Percentiles rank a stretch among this genome's conserved stretches.
Conservation (phyloP, 1,140 invertebrate genomes). For the Pseudomyrmex flavicornis region DNA sequence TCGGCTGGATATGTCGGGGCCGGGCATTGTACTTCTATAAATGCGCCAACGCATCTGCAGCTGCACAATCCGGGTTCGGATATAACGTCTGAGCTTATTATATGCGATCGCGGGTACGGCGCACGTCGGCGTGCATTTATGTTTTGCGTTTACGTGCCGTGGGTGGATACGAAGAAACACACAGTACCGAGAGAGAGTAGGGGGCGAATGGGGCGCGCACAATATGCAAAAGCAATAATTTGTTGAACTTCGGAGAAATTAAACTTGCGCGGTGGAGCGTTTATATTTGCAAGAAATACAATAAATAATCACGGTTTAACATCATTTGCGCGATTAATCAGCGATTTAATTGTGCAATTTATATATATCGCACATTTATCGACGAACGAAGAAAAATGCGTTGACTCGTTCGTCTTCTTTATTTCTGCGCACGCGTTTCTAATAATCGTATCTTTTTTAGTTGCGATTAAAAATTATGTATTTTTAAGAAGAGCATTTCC, state of each 20-base stretch:
- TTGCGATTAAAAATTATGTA: not conserved
- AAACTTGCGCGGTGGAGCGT: not conserved
- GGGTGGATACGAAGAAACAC: slow-evolving; percentile 52
- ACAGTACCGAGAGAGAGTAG: not conserved
- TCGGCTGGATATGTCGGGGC: slow-evolving; percentile 67
- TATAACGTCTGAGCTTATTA: slow-evolving; percentile 71
- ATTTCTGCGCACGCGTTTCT: not conserved
- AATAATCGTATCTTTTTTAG: not conserved
- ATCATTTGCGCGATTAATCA: slow-evolving; percentile 26
- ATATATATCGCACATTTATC: not conserved
- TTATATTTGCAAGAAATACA: slow-evolving; percentile 14
- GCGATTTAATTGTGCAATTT: slow-evolving; percentile 24
- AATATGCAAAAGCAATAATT: slow-evolving; percentile 42
- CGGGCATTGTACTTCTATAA: slow-evolving; percentile 66
- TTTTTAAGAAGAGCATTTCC: not conserved
- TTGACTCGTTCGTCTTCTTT: not conserved
- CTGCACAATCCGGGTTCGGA: slow-evolving; percentile 57
- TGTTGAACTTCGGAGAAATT: slow-evolving; percentile 40
- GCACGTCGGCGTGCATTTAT: slow-evolving; percentile 54
- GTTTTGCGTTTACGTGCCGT: slow-evolving; percentile 59
- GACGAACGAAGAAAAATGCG: not conserved
- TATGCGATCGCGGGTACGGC: slow-evolving; percentile 59
- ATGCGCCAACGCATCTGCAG: slow-evolving; percentile 68
- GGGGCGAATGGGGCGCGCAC: slow-evolving; percentile 3
- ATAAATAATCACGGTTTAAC: not conserved